Percentiles rank a stretch among this genome's conserved stretches.
Conservation (phyloP, 2,888 invertebrate species). For the Apotomis betuletana region DNA sequence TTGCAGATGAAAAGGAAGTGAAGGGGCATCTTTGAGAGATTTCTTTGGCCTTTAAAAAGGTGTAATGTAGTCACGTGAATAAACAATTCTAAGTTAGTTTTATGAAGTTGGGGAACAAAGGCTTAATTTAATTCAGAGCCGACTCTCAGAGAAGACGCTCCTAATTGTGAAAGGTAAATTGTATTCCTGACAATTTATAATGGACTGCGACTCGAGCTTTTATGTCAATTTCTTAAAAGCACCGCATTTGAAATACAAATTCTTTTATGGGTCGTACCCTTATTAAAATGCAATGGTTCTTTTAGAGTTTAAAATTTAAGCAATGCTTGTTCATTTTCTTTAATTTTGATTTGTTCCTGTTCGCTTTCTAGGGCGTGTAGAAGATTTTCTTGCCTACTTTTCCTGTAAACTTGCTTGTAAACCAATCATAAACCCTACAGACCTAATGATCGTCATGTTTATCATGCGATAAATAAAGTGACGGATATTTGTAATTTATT, state of each 20-base stretch:
- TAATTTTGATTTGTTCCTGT: too few species aligned
- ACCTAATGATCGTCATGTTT: too few species aligned
- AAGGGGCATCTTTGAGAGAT: neutral
- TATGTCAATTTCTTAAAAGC: constrained; percentile 26
- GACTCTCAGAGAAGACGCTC: constrained; percentile 31
- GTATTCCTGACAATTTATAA: constrained; percentile 34
- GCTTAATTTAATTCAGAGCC: constrained; percentile 43
- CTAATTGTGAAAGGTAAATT: constrained; percentile 41
- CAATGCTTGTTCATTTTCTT: too few species aligned
- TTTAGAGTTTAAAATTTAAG: neutral
- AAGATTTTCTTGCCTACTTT: too few species aligned
- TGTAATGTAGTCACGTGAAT: constrained; percentile 13
- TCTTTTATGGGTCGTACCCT: constrained; percentile 6
- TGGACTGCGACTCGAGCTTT: constrained; percentile 30
- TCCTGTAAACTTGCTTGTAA: too few species aligned
- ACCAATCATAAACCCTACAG: too few species aligned
- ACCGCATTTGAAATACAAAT: constrained; percentile 6
- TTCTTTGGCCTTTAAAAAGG: constrained; percentile 17
- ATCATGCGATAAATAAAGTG: too few species aligned
- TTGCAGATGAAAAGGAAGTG: neutral
- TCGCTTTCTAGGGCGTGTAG: too few species aligned
- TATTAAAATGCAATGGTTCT: constrained; percentile 3
- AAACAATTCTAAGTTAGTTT: constrained; percentile 19
- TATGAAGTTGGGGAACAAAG: constrained; percentile 34
- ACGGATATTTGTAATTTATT: too few species aligned